phyloP scores from a whole-genome alignment of 2,797 vertebrate genomes.

The Pterois miles region DNA sequence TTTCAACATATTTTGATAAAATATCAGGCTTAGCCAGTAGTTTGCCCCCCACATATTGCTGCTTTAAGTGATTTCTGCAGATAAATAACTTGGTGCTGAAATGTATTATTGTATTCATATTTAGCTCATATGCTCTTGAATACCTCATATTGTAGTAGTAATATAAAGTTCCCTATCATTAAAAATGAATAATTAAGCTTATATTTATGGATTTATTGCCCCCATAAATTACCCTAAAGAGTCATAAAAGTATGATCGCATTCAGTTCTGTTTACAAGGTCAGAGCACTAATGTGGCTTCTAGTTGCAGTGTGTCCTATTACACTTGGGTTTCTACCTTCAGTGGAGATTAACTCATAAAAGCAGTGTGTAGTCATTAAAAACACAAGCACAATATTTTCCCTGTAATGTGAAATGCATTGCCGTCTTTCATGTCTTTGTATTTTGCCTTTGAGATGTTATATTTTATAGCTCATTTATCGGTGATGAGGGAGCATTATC shows the following conservation, averaged over 20 bases:
- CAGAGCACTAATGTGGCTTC: not conserved
- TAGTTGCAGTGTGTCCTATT: not conserved
- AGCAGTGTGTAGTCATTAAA: conserved; percentile 39
- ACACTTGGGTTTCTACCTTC: not conserved
- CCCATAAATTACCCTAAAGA: not conserved
- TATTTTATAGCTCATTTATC: conserved; percentile 62
- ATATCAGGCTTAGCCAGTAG: conserved; percentile 47
- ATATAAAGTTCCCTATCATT: conserved; percentile 2
- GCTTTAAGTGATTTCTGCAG: conserved; percentile 45
- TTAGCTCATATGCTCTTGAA: conserved; percentile 6
- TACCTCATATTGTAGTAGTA: not conserved
- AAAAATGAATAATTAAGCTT: not conserved
- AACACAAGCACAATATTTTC: conserved; percentile 46
- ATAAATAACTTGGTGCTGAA: conserved; percentile 41
- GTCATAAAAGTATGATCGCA: not conserved
- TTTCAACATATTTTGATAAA: conserved; percentile 77
- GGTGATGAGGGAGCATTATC: conserved; percentile 55
- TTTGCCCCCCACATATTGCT: conserved; percentile 43
- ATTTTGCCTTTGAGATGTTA: conserved; percentile 56
- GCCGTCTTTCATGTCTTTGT: conserved; percentile 38
- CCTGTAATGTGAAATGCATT: conserved; percentile 38
- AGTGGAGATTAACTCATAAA: conserved; percentile 39
- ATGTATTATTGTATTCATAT: conserved; percentile 16
- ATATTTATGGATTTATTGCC: not conserved
- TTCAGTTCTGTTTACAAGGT: conserved; percentile 9